Conservation (phyloP, 2,888 invertebrate species). For the Adela reaumurella region DNA sequence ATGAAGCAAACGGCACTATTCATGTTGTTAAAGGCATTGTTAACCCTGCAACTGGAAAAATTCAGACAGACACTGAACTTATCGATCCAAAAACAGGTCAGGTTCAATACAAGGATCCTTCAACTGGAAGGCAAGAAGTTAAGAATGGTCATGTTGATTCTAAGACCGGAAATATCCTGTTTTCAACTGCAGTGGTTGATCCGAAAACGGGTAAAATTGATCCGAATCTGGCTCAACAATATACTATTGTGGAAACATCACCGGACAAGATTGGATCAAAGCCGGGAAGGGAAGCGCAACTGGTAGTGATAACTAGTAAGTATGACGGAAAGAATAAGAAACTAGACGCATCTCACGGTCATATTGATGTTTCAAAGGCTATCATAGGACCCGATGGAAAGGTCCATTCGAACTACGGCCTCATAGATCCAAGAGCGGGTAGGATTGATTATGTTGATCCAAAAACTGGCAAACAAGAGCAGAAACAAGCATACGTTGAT, state of each 20-base stretch:
- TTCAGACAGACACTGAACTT: constrained; percentile 60
- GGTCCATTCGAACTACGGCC: constrained; percentile 61
- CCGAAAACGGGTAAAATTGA: constrained; percentile 66
- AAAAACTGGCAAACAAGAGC: constrained; percentile 61
- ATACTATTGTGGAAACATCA: constrained; percentile 61
- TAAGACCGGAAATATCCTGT: constrained; percentile 62
- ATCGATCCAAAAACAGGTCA: constrained; percentile 67
- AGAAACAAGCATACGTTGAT: constrained; percentile 66
- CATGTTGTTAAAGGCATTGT: constrained; percentile 37
- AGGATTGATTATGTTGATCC: constrained; percentile 61
- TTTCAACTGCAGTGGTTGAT: constrained; percentile 61
- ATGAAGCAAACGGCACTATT: constrained; percentile 54
- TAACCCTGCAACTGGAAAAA: constrained; percentile 57
- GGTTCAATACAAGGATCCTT: constrained; percentile 56
- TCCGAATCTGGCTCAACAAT: constrained; percentile 63
- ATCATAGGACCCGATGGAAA: constrained; percentile 53
- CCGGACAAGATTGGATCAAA: constrained; percentile 47
- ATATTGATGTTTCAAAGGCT: constrained; percentile 58
- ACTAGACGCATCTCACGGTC: constrained; percentile 40
- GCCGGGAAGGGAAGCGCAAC: constrained; percentile 50
- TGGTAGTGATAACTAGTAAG: constrained; percentile 59
- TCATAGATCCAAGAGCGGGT: constrained; percentile 62
- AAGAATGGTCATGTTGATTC: constrained; percentile 65
- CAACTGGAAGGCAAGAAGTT: constrained; percentile 61
- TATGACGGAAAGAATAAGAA: constrained; percentile 58